Conservation (phyloP, 2,888 invertebrate species). For the Periphyllus acericola region DNA sequence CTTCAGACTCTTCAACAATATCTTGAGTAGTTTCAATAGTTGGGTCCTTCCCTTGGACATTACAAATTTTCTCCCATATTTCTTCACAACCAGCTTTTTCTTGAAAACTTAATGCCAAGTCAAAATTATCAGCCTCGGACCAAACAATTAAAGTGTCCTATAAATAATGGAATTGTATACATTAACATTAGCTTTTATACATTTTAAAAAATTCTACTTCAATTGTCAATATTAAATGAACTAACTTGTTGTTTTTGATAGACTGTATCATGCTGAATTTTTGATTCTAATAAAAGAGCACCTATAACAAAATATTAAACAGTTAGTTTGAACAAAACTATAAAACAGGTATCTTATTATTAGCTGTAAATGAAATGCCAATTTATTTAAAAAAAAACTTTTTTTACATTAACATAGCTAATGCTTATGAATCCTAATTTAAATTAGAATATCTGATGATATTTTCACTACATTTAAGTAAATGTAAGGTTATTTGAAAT, state of each 20-base stretch:
- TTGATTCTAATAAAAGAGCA: conserved; percentile 93
- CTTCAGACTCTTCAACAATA: conserved; percentile 94
- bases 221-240: conserved; percentile 12
- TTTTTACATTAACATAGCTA: not conserved
- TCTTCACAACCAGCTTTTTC: conserved; percentile 99
- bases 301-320: conserved; percentile 66
- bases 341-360: not conserved
- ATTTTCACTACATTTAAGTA: no score
- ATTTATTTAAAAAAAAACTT: not conserved
- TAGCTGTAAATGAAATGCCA: not conserved
- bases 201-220: not conserved
- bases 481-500: no score
- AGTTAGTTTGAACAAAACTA: not conserved
- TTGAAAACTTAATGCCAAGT: conserved; percentile 99
- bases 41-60: conserved; percentile 99
- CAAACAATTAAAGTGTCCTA: conserved; percentile 98
- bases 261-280: conserved; percentile 97
- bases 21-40: conserved; percentile 98
- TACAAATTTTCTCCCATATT: conserved; percentile 99
- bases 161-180: conserved; percentile 30
- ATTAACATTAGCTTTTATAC: conserved; percentile 1
- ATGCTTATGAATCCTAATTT: not conserved
- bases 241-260: conserved; percentile 97
- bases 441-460: not conserved
- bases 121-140: conserved; percentile 99